Conservation (phyloP, 2,888 invertebrate species). For the Dusona sp. region DNA sequence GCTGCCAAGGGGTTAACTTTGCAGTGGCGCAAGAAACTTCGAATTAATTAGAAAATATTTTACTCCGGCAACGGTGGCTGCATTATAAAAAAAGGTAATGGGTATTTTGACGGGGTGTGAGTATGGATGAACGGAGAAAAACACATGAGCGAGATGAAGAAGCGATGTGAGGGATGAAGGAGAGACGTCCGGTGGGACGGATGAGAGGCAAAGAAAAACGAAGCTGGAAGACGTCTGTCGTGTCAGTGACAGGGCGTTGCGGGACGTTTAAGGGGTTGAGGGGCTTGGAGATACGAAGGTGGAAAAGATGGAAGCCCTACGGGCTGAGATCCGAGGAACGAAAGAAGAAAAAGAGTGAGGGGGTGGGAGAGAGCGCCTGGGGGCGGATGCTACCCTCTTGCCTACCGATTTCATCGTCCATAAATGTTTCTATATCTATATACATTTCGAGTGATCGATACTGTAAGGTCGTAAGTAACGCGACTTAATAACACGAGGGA, state of each 20-base stretch:
- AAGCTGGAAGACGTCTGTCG: constrained; percentile 74
- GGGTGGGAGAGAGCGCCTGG: constrained; percentile 69
- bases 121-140: constrained; percentile 45
- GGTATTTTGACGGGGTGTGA: not conserved
- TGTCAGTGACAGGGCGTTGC: constrained; percentile 65
- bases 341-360: constrained; percentile 46
- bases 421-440: constrained; percentile 11
- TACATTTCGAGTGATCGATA: not conserved
- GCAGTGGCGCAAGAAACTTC: not conserved
- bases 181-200: constrained; percentile 60
- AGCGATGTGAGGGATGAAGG: constrained; percentile 55
- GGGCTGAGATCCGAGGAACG: constrained; percentile 43
- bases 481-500: not conserved
- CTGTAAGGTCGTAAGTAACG: constrained; percentile 2
- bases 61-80: not conserved
- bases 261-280: constrained; percentile 58
- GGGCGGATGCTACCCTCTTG: constrained; percentile 48
- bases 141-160: constrained; percentile 62
- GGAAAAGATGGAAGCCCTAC: constrained; percentile 66
- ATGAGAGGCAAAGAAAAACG: constrained; percentile 75
- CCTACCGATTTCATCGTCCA: constrained; percentile 10
- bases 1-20: not conserved
- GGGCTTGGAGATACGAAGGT: constrained; percentile 26
- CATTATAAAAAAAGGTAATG: not conserved
- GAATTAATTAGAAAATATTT: not conserved